Base-by-base conservation (phyloP, 2,888 invertebrate genomes). In the Drosophila longiperda region DNA sequence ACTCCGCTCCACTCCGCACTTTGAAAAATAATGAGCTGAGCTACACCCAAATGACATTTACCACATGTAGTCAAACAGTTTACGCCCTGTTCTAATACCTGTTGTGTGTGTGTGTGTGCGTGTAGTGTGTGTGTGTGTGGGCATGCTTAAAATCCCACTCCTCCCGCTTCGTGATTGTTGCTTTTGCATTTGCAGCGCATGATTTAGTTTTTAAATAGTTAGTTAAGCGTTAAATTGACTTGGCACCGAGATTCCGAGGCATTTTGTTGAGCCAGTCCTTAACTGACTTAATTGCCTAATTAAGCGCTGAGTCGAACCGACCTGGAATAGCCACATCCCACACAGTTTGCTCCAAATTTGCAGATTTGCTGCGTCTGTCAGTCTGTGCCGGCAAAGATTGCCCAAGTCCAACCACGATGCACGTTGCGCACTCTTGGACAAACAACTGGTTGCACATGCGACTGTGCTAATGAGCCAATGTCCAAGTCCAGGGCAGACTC, bases 141-240 rank as follows among this genome's bases (percentile, higher is more conserved):
- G 66, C 65, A 65, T 73, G 40, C 36, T 42, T 36, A 38, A 49
- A 58, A 49, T 54, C 60, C 61, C 58, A 73, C 62, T 29, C 52
- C 63, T 57, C 54, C 58, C 38, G 23, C 53, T 23, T 40, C 23
- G 52, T 48, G 15, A 42, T 29, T n/a, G 29, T 40, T 55, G 29
- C 49, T 26, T 34, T 58, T 45, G 61, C 57, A 52, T 54, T 66
- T 64, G 66, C 62, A 54, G 66, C 68, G 72, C 82, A 76, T 80
- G 76, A 71, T 73, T 73, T 66, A 66, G 69, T 69, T 75, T 67
- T 83, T 65, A 80, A 87, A 80, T 87, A 81, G 78, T 84, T 75
- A 75, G 85, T 87, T 89, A 75, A 89, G 86, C 89, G 86, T 78
- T 83, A 85, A 89, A 87, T 85, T 89, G 85, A 75, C 82, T 87